These are phyloP conservation scores for Rhinatrema bivittatum DNA, from an alignment of 2,797 vertebrate species.

Conservation along the genomic window DNA sequence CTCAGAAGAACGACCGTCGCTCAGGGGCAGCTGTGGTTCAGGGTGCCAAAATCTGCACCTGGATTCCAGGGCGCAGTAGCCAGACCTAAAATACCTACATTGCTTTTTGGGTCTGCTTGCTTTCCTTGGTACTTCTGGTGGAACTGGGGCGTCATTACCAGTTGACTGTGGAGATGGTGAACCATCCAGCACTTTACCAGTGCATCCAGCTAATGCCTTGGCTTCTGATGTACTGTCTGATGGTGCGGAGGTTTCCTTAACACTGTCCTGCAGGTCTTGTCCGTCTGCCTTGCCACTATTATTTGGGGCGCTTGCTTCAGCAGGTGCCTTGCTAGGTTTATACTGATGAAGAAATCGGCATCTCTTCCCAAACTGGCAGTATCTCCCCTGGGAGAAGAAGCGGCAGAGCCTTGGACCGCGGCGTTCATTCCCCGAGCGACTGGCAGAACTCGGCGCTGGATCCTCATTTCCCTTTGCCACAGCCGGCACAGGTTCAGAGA, in stretches of 20 bases:
- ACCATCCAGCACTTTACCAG: not conserved
- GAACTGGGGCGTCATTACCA: not conserved
- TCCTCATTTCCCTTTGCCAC: too few relatives aligned
- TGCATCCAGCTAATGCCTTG: too few relatives aligned
- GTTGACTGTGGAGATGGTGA: not conserved
- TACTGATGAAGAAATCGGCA: conserved; percentile 60
- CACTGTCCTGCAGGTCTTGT: not conserved
- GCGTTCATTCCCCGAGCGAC: too few relatives aligned
- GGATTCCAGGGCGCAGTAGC: conserved; percentile 66
- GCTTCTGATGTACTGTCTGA: not conserved
- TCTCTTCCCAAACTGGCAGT: conserved; percentile 60
- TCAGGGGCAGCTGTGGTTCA: conserved; percentile 21
- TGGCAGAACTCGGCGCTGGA: too few relatives aligned
- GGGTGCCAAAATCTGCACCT: conserved; percentile 71
- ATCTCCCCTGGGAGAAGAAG: conserved; percentile 62
- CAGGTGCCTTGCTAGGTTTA: conserved; percentile 12
- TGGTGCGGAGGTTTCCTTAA: not conserved
- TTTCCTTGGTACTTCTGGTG: not conserved
- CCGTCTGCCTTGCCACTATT: conserved; percentile 8
- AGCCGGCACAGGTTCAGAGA: too few relatives aligned
- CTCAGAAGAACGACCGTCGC: not conserved
- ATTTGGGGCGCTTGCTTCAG: conserved; percentile 1
- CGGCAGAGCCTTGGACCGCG: conserved; percentile 51
- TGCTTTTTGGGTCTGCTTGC: conserved; percentile 21
- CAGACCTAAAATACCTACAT: conserved; percentile 69